Evolutionary conservation across 2,113 vertebrate species (phyloP).

Genomic region (Falco punctatus): DNA sequence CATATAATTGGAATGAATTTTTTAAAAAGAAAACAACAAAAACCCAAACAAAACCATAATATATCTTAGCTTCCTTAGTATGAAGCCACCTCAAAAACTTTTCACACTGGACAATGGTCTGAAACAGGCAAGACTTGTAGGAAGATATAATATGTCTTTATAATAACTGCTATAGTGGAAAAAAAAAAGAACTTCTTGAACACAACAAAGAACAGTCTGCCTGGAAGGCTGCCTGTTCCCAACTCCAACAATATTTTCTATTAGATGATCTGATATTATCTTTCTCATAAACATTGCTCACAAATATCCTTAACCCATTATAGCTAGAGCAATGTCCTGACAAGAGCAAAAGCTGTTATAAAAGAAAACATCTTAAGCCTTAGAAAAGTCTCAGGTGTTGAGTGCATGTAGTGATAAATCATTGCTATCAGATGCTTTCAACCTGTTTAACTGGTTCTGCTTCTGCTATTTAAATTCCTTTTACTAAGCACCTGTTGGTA

Average conservation of each 20-base stretch:
- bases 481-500: neutral
- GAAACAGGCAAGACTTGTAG: neutral
- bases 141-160: neutral
- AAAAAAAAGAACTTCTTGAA: neutral
- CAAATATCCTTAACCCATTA: neutral
- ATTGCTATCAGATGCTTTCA: neutral
- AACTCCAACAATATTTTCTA: neutral
- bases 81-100: neutral
- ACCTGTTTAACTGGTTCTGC: neutral
- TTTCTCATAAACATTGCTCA: neutral
- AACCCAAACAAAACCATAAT: neutral
- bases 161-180: neutral
- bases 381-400: neutral
- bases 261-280: neutral
- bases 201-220: neutral
- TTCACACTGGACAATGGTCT: neutral
- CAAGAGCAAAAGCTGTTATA: neutral
- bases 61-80: neutral
- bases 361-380: neutral
- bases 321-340: neutral
- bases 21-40: neutral
- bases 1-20: neutral
- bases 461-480: neutral
- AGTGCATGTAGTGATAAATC: neutral
- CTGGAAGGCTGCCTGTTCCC: neutral